Conservation (phyloP, 30 jellyfish, hydroid and myxozoan species). For the Cassiopea xamachana region DNA sequence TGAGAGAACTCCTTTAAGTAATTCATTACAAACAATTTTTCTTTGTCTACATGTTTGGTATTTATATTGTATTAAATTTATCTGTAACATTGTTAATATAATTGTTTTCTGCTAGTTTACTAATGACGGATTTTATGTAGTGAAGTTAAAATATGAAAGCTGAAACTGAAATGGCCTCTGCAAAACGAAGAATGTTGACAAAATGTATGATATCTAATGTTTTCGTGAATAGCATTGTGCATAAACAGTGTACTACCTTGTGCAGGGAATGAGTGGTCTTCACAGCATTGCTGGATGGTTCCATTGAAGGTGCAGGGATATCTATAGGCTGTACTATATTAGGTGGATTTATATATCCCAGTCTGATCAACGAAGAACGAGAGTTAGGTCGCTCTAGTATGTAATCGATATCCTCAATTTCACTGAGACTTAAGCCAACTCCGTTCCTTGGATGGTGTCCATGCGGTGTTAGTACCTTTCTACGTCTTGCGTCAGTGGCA, state of each 20-base stretch:
- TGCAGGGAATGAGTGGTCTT: not conserved
- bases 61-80: too few relatives aligned
- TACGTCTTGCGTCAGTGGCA: not conserved
- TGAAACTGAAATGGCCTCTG: too few relatives aligned
- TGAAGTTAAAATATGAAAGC: too few relatives aligned
- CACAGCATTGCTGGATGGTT: not conserved
- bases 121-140: too few relatives aligned
- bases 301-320: not conserved
- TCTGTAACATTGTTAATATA: too few relatives aligned
- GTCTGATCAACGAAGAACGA: not conserved
- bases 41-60: too few relatives aligned
- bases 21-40: too few relatives aligned
- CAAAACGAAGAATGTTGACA: not conserved
- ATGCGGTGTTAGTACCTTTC: not conserved
- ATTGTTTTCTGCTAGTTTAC: too few relatives aligned
- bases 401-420: not conserved
- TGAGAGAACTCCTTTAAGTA: too few relatives aligned
- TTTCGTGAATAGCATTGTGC: not conserved
- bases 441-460: not conserved
- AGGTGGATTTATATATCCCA: slow-evolving; percentile 2
- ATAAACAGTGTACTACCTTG: not conserved
- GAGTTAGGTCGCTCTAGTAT: not conserved
- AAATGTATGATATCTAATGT: not conserved
- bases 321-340: not conserved
- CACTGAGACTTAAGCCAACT: slow-evolving; percentile 1